These are phyloP conservation scores for Drosophila arizonae DNA, from an alignment of 1,140 invertebrate genomes.

Conservation along the genomic window DNA sequence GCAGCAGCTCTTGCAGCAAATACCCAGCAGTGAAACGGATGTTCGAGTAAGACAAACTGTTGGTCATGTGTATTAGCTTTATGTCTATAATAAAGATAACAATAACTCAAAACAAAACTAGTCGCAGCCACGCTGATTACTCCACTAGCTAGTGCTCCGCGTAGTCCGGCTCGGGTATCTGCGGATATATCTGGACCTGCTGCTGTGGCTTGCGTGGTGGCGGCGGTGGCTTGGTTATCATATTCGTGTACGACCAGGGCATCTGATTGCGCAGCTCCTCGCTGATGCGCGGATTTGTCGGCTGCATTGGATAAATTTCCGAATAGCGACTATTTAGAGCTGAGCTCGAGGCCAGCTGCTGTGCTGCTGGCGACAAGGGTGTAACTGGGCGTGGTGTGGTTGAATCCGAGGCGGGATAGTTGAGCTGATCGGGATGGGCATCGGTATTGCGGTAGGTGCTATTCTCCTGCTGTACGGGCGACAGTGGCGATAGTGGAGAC, in stretches of 20 bases:
- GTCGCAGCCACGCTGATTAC: constrained; percentile 43
- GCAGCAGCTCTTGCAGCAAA: constrained; percentile 20
- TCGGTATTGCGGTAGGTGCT: constrained; percentile 73
- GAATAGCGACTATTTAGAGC: constrained; percentile 68
- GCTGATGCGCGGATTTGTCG: constrained; percentile 61
- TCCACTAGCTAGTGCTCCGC: constrained; percentile 50
- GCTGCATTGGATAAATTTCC: constrained; percentile 56
- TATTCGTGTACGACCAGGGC: constrained; percentile 78
- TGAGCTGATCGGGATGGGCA: constrained; percentile 73
- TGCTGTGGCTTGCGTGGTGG: constrained; percentile 75
- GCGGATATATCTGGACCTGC: constrained; percentile 74
- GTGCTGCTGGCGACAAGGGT: constrained; percentile 49
- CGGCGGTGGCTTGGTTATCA: constrained; percentile 67
- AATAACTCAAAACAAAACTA: constrained; percentile 64
- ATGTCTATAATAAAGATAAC: constrained; percentile 70
- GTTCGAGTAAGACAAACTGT: constrained; percentile 28
- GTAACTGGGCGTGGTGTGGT: constrained; percentile 9
- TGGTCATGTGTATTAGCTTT: constrained; percentile 76
- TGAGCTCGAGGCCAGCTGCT: constrained; percentile 56
- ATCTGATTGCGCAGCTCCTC: constrained; percentile 78
- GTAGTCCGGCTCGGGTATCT: constrained; percentile 76
- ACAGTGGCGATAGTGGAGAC: constrained; percentile 46
- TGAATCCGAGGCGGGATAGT: constrained; percentile 62
- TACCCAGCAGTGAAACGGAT: neutral
- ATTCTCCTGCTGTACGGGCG: constrained; percentile 31